Evolutionary conservation across 2,113 vertebrate species (phyloP).

Genomic region (Zeus faber): DNA sequence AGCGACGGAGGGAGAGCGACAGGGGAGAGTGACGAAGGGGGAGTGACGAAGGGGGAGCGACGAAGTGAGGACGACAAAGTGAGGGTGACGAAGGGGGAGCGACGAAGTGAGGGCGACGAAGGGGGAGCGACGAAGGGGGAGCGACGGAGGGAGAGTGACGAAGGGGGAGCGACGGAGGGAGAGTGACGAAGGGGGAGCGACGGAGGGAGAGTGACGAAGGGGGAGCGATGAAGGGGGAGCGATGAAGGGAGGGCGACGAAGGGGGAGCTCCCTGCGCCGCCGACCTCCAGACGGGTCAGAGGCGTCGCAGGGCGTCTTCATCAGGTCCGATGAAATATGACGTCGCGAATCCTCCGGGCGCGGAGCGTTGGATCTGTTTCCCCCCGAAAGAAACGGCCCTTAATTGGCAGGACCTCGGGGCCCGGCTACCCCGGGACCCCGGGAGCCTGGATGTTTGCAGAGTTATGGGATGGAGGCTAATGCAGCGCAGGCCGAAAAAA

Average conservation of each 20-base stretch:
- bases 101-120: too few species aligned
- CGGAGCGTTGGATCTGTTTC: conserved; percentile 50
- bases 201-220: too few species aligned
- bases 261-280: conserved; percentile 12
- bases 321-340: conserved; percentile 56
- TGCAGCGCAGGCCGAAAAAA: conserved; percentile 52
- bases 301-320: conserved; percentile 48
- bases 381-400: conserved; percentile 44
- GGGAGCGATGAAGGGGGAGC: too few species aligned
- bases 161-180: neutral
- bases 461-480: conserved; percentile 67
- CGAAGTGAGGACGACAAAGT: neutral
- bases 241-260: neutral
- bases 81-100: too few species aligned
- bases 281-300: conserved; percentile 49
- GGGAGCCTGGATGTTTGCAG: conserved; percentile 49
- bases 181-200: neutral
- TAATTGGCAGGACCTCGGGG: conserved; percentile 57
- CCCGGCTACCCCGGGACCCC: conserved; percentile 27
- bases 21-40: neutral
- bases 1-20: neutral
- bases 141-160: too few species aligned
- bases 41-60: neutral
- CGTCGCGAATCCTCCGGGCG: conserved; percentile 34
- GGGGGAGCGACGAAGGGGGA: too few species aligned